Conservation (phyloP, 2,888 invertebrate genomes). For the Dryocosmus kuriphilus region DNA sequence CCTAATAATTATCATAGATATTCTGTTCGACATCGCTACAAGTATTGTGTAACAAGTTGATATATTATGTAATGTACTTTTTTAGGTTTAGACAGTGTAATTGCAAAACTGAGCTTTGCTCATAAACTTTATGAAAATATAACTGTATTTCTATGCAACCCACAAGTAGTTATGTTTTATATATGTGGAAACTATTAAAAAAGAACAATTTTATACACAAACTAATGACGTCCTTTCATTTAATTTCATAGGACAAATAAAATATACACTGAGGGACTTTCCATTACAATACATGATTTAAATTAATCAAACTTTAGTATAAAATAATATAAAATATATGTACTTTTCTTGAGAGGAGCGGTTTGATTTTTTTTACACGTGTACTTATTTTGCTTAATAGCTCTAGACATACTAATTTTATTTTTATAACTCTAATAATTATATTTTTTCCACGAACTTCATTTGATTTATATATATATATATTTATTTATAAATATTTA, state of each 20-base stretch:
- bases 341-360: too few relatives aligned
- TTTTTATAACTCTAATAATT: too few relatives aligned
- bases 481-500: too few relatives aligned
- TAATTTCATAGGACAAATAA: background rate
- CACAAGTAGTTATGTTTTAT: background rate
- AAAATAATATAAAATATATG: too few relatives aligned
- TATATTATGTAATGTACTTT: background rate
- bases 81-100: background rate
- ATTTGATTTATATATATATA: too few relatives aligned
- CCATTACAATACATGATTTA: too few relatives aligned
- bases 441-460: too few relatives aligned
- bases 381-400: too few relatives aligned
- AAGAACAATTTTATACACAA: background rate
- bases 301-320: too few relatives aligned
- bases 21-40: background rate
- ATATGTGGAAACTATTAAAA: background rate
- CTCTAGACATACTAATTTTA: too few relatives aligned
- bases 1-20: background rate
- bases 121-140: background rate
- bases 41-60: background rate
- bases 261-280: background rate
- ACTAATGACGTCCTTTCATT: background rate
- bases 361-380: too few relatives aligned
- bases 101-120: background rate
- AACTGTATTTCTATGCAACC: background rate